Percentiles rank a stretch among this genome's conserved stretches.
Conservation (phyloP, 2,113 vertebrate species). For the Sphaerodactylus townsendi region DNA sequence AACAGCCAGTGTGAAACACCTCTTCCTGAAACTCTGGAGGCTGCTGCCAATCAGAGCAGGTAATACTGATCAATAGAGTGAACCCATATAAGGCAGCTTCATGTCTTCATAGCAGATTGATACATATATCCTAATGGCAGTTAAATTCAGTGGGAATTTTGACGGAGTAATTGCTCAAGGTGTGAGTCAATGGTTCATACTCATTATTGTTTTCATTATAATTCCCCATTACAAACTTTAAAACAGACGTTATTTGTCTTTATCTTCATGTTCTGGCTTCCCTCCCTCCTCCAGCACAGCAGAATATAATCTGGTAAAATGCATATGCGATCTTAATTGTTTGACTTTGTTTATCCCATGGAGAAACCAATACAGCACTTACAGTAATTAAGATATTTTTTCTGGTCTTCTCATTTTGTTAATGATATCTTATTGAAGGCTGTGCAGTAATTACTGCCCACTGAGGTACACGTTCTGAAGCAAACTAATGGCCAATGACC, state of each 20-base stretch:
- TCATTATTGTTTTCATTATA: conserved; percentile 28
- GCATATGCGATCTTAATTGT: conserved; percentile 70
- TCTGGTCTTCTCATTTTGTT: conserved; percentile 80
- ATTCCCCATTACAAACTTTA: conserved; percentile 41
- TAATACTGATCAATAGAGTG: too few species aligned
- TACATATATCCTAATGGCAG: neutral
- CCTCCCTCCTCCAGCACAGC: neutral
- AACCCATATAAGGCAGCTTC: too few species aligned
- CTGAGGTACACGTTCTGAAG: conserved; percentile 75
- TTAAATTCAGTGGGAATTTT: conserved; percentile 1
- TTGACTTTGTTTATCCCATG: conserved; percentile 70
- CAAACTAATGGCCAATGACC: conserved; percentile 84
- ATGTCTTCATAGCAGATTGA: neutral
- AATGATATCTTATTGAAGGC: conserved; percentile 79
- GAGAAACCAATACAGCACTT: conserved; percentile 72
- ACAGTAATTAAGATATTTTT: conserved; percentile 79
- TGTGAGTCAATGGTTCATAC: neutral
- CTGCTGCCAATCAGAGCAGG: too few species aligned
- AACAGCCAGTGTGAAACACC: too few species aligned
- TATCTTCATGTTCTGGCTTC: conserved; percentile 37
- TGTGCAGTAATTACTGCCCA: conserved; percentile 78
- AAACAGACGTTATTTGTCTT: conserved; percentile 2
- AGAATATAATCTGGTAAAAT: conserved; percentile 66
- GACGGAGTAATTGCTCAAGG: conserved; percentile 1
- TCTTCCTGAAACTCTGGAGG: too few species aligned